Evolutionary conservation across 2,113 vertebrate genomes (phyloP).

Genomic region (Oreochromis niloticus): DNA sequence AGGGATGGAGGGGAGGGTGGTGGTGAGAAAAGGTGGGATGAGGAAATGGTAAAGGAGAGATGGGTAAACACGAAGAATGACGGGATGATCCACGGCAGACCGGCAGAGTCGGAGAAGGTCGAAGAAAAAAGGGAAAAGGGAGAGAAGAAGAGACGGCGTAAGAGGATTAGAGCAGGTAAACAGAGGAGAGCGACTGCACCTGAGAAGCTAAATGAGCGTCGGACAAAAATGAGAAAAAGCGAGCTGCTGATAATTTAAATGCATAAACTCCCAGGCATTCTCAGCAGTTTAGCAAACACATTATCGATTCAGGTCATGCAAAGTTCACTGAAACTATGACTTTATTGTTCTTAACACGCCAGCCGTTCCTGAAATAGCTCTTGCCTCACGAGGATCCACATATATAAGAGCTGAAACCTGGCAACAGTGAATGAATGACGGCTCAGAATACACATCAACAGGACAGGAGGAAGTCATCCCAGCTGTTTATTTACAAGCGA

Average conservation of each 20-base stretch:
- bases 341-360: neutral
- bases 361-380: neutral
- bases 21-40: neutral
- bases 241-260: neutral
- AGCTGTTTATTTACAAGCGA: neutral
- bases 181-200: neutral
- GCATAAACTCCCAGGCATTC: neutral
- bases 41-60: neutral
- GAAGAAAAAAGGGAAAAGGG: neutral
- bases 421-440: neutral
- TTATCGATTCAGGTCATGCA: neutral
- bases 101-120: constrained; percentile 16
- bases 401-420: neutral
- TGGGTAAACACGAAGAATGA: constrained; percentile 21
- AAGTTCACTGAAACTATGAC: neutral
- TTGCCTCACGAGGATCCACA: neutral
- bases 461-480: neutral
- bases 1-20: neutral
- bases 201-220: neutral
- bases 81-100: constrained; percentile 6
- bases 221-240: neutral
- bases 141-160: neutral
- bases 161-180: constrained; percentile 41
- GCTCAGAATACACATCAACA: neutral
- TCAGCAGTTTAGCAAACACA: neutral